These are phyloP conservation scores for Melanotaenia parkinsoni DNA, from an alignment of 2,797 vertebrate species.

Conservation along the genomic window DNA sequence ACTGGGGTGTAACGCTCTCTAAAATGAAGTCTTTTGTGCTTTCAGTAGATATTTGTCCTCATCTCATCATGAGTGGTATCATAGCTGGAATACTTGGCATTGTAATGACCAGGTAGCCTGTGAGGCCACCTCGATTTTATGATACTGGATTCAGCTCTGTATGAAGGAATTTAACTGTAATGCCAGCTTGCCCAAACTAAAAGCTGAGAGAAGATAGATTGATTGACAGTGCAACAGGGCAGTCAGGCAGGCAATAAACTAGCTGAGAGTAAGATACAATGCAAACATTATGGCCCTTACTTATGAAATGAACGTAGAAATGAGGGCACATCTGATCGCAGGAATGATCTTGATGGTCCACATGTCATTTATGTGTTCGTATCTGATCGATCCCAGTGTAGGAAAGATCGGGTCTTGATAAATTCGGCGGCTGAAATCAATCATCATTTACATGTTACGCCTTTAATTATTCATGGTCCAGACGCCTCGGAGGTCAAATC, in stretches of 20 bases:
- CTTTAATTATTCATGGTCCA: too few species aligned
- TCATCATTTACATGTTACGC: too few species aligned
- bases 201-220: conserved; percentile 48
- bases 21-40: conserved; percentile 52
- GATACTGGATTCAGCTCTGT: conserved; percentile 32
- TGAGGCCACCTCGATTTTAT: conserved; percentile 51
- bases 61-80: conserved; percentile 42
- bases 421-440: too few species aligned
- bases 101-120: conserved; percentile 68
- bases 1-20: conserved; percentile 27
- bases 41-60: conserved; percentile 40
- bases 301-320: too few species aligned
- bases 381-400: too few species aligned
- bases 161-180: conserved; percentile 20
- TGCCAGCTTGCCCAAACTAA: conserved; percentile 43
- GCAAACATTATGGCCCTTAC: too few species aligned
- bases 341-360: too few species aligned
- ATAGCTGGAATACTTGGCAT: conserved; percentile 75
- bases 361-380: too few species aligned
- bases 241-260: not conserved
- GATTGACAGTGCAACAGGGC: conserved; percentile 24
- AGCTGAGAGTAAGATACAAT: conserved; percentile 7
- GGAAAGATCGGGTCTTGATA: too few species aligned
- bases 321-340: too few species aligned
- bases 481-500: too few species aligned